phyloP scores from a whole-genome alignment of 2,888 invertebrate genomes.

The Papilio gigon region DNA sequence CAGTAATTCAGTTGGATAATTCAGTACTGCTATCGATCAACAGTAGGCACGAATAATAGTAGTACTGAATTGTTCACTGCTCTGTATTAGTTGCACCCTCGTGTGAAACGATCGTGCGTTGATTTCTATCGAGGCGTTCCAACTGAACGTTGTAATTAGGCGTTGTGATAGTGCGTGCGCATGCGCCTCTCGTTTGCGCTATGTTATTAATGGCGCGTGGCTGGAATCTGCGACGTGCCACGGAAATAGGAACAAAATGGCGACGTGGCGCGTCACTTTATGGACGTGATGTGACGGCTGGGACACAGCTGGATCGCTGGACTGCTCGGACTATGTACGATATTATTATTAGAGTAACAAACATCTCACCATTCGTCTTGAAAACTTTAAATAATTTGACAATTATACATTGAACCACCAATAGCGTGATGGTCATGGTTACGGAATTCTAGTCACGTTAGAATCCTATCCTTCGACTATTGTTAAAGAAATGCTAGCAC shows the following conservation, averaged over 20 bases:
- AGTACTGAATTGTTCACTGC: neutral
- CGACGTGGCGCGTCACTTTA: conserved; percentile 27
- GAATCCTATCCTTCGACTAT: too few relatives aligned
- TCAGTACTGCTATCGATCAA: neutral
- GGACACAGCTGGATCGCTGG: conserved; percentile 11
- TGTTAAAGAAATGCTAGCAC: too few relatives aligned
- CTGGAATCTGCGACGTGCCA: conserved; percentile 37
- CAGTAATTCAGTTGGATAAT: neutral
- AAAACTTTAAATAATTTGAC: neutral
- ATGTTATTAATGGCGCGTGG: conserved; percentile 43
- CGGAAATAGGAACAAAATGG: conserved; percentile 41
- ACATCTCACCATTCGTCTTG: neutral
- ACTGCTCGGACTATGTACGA: conserved; percentile 24
- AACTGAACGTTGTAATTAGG: conserved; percentile 45
- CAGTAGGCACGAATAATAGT: too few relatives aligned
- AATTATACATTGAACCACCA: too few relatives aligned
- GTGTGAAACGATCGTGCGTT: conserved; percentile 17
- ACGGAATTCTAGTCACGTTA: too few relatives aligned
- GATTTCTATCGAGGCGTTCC: conserved; percentile 43
- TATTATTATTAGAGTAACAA: conserved; percentile 2
- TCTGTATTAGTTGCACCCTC: neutral
- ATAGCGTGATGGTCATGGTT: too few relatives aligned
- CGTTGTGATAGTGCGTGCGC: conserved; percentile 36
- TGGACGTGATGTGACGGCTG: conserved; percentile 38
- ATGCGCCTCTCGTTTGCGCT: conserved; percentile 37